Percentiles rank a stretch among this genome's conserved stretches.
Conservation (phyloP, 1,140 invertebrate species). For the Drepana arcuata region DNA sequence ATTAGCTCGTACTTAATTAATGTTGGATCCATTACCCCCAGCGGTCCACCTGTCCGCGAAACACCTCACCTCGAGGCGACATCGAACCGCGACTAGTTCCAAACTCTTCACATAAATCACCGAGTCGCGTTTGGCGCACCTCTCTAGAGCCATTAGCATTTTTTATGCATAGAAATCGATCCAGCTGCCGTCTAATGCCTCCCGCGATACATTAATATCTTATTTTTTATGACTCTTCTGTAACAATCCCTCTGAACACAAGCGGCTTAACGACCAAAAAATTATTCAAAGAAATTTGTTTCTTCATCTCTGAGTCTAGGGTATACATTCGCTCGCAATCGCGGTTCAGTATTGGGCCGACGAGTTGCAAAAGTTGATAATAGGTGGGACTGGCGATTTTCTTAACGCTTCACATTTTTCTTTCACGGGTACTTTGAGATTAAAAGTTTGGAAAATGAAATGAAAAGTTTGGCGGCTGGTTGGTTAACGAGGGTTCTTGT, state of each 20-base stretch:
- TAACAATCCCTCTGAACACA: conserved; percentile 54
- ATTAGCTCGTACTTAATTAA: no score
- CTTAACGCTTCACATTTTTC: conserved; percentile 67
- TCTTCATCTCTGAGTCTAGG: background rate
- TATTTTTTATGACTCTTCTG: conserved; percentile 71
- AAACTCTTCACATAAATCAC: conserved; percentile 64
- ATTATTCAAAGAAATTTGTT: conserved; percentile 11
- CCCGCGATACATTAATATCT: conserved; percentile 72
- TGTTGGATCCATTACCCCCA: no score
- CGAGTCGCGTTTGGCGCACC: conserved; percentile 36
- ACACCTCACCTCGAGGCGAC: no score
- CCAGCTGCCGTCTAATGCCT: conserved; percentile 65
- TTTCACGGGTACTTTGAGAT: conserved; percentile 72
- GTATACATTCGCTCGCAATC: conserved; percentile 1
- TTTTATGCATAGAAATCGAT: conserved; percentile 72
- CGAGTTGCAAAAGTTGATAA: conserved; percentile 64
- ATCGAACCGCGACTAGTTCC: conserved; percentile 48
- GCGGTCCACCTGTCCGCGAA: conserved; percentile 43
- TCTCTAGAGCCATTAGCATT: conserved; percentile 65
- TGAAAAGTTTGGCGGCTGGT: conserved; percentile 62
- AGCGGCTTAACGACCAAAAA: no score
- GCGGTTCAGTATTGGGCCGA: background rate
- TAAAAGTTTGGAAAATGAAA: conserved; percentile 71
- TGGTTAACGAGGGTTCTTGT: no score
- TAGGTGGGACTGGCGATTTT: conserved; percentile 69